These are phyloP conservation scores for Rhinogobius similis DNA, from an alignment of 2,113 vertebrate genomes.

Conservation along the genomic window DNA sequence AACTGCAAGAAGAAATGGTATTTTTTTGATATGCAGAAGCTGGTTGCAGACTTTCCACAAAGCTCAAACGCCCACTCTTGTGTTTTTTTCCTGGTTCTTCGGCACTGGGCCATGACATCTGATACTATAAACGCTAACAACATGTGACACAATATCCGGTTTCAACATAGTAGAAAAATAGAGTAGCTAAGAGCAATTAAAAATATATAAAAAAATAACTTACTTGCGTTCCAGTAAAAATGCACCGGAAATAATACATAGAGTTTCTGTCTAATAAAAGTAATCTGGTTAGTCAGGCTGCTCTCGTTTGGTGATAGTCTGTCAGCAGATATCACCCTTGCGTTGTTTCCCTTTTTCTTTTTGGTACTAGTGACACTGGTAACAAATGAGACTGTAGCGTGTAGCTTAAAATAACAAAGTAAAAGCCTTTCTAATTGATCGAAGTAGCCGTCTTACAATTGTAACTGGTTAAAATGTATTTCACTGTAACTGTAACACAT, in stretches of 20 bases:
- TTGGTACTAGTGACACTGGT: neutral
- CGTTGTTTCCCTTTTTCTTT: neutral
- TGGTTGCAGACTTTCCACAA: neutral
- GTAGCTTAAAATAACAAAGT: no score
- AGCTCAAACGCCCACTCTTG: neutral
- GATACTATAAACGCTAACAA: no score
- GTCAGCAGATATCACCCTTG: neutral
- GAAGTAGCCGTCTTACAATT: no score
- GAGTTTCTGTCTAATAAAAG: neutral
- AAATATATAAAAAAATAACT: neutral
- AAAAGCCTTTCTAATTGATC: no score
- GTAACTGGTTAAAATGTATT: no score
- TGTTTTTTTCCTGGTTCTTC: neutral
- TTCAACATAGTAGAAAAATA: neutral
- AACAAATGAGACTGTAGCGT: no score
- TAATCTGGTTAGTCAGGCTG: constrained; percentile 28
- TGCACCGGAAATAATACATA: neutral
- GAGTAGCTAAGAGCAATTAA: neutral
- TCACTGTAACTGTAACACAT: no score
- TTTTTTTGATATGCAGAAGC: no score
- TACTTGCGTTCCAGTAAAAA: neutral
- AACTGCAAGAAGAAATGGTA: neutral
- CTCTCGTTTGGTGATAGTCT: constrained; percentile 9
- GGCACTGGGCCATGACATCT: neutral
- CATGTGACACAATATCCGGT: neutral